Base-by-base conservation (phyloP, 23 tunicate species). In the Trididemnum nubilum region DNA sequence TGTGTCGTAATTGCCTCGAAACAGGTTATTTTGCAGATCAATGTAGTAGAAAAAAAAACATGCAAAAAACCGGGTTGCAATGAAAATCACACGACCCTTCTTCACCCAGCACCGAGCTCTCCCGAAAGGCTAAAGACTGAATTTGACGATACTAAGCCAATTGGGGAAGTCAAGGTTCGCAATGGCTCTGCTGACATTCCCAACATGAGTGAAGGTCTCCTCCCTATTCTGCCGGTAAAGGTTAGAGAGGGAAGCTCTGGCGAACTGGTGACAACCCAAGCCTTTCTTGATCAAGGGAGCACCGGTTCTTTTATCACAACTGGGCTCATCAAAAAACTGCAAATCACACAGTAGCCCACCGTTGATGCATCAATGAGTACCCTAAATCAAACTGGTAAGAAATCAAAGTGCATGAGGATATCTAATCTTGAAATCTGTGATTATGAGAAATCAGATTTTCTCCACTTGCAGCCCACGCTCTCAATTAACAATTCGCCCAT, bases 21-120 rank as follows among this genome's bases (percentile, higher is more conserved):
- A 39, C 25, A 0, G 76, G 85, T 31, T 76, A 81, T 44, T 65
- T 36, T 64, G 75, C 76, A 31, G 24, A 36, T 26, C 37, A 37
- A 1, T 81, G 85, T 81, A 1, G 33, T 36, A 65, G 85, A 30
- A 65, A 65, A 49, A 15, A 26, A 71, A 23, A 78, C 86, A 2
- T 82, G 86, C 51, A 33, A 21, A 21, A 82, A 82, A 71, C 78
- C 78, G 21, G 78, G 70, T 33, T 82, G 78, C 50, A 71, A 33
- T 23, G 54, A 51, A 33, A 72, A 54, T 2, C 86, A 82, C 70
- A 82, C 86, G 0, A 82, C 86, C 32, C 58, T 82, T 49, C 33
- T 82, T 51, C 86, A 82, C 36, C 86, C 86, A 25, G 57, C 86
- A n/a, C 61, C 37, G 1, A 18, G 36, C 27, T 25, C 84, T 2